These are phyloP conservation scores for Carabus problematicus DNA, from an alignment of 2,888 invertebrate species.

Conservation along the genomic window DNA sequence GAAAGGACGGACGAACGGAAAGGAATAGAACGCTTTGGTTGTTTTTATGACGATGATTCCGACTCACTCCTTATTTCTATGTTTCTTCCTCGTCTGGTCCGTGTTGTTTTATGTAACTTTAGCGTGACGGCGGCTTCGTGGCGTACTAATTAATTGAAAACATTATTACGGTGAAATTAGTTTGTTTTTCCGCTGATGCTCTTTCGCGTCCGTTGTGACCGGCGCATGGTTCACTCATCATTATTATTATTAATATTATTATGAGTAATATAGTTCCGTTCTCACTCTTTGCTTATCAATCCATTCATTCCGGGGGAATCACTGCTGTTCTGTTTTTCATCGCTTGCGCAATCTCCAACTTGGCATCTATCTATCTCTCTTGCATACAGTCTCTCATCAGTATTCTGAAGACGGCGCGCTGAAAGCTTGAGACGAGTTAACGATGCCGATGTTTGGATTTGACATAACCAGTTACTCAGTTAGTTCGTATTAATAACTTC, in stretches of 20 bases:
- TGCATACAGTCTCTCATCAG: constrained; percentile 56
- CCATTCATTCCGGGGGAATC: background rate
- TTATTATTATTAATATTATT: too few relatives aligned
- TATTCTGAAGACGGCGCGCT: constrained; percentile 56
- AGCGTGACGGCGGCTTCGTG: constrained; percentile 15
- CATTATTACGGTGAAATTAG: constrained; percentile 51
- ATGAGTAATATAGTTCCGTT: too few relatives aligned
- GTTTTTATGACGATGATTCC: too few relatives aligned
- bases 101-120: too few relatives aligned
- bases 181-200: constrained; percentile 20
- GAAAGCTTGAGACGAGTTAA: constrained; percentile 55
- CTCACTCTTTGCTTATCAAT: background rate
- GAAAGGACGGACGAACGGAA: background rate
- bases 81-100: constrained; percentile 3
- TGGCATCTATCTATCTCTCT: background rate
- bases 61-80: constrained; percentile 21
- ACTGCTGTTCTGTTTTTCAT: background rate
- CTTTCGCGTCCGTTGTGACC: constrained; percentile 1
- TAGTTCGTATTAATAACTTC: constrained; percentile 63
- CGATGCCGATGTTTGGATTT: constrained; percentile 61
- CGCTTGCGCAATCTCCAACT: constrained; percentile 13
- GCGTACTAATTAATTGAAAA: constrained; percentile 56
- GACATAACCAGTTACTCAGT: constrained; percentile 63
- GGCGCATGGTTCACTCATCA: too few relatives aligned
- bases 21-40: too few relatives aligned